Evolutionary conservation across 1,140 invertebrate species (phyloP), one percentile per base, ranked within the genome.

Genomic region (Belonocnema kinseyi): DNA sequence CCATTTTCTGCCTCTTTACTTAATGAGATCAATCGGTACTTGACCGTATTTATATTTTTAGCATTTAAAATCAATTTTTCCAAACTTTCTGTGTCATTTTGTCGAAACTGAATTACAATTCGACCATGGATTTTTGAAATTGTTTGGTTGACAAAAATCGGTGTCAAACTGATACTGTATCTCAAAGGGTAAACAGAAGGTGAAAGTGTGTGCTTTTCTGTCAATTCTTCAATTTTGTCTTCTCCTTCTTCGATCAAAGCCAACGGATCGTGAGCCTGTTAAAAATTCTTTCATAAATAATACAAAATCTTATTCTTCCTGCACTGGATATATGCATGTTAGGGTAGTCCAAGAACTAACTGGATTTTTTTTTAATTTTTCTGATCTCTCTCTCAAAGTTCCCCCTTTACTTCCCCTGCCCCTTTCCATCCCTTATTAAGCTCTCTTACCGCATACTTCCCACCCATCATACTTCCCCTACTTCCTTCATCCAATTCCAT

Each of bases 121-220:
- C 58, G 83, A 33, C 88, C 88, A 11, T 78, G 82, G 5, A 88
- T 16, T 74, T 46, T 79, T 0, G 78, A 77, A 16, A 82, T 71
- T n/a, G 40, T 50, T 17, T 85, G 76, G 19, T 76, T 71, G n/a
- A 82, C 77, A 46, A 82, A 66, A n/a, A 83, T 77, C 12, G 86
- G 83, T 46, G 56, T 81, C 56, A 88, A 78, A 50, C 85, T 80
- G 14, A 90, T 76, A 0, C 58, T 53, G 79, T 90, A 90, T n/a
- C 78, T 81, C 21, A 70, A 58, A 10, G 89, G 88, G 70, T 77
- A 75, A 51, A 90, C 56, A 16, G 58, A 79, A 50, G 80, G 51
- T 0, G 87, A 83, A 14, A 88, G 77, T 11, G 73, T 50, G 74
- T 70, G 83, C 54, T 82, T 83, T 0, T 74, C 79, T n/a, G 81